Evolutionary conservation across 2,113 vertebrate genomes (phyloP), one percentile per base, ranked within the genome.

Genomic region (Arvicanthis niloticus): DNA sequence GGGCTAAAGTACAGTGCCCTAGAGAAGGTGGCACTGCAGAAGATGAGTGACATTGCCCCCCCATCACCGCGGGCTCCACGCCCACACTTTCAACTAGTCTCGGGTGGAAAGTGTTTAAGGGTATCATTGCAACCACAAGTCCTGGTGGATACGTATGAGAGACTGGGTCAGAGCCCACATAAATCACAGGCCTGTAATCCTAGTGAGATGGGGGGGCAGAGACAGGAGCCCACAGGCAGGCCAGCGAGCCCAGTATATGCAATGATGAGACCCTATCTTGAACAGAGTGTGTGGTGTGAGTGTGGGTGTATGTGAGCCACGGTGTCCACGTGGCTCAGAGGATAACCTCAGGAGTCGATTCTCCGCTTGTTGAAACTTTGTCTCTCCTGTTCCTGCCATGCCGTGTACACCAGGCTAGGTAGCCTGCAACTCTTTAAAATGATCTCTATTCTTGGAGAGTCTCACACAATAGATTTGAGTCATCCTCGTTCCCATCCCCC

Each of bases 51-150:
- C 29, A 31, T 15, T 5, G 5, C 40, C 34, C 56, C 56, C 51
- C 70, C 0, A 2, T 21, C 12, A 7, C 19, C 3, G 3, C 6
- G 2, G 10, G 37, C 19, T 86, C 42, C 72, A 65, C 2, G 17
- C 7, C 4, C 48, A 45, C 34, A n/a, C 26, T 56, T 6, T 9
- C 60, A 68, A 34, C 40, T 10, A 19, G 10, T 65, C 60, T 68
- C 15, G 40, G 5, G 65, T 16, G 51, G 51, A 21, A 88, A 68
- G 56, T 29, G 24, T n/a, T 67, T 40, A 40, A 56, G 51, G 45
- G 7, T 42, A 15, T 12, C 19, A 76, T 13, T 34, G 76, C 62
- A 21, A 17, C 75, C 24, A 12, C 29, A n/a, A 22, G 11, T 67
- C 68, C n/a, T 22, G 58, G 31, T 72, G 65, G 45, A 8, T 86